A percentile compares a stretch with the other conserved stretches of the same genome.
These are phyloP conservation scores for Paracentrotus lividus DNA, from an alignment of 53 echinoderm and acorn worm genomes.

Conservation along the genomic window DNA sequence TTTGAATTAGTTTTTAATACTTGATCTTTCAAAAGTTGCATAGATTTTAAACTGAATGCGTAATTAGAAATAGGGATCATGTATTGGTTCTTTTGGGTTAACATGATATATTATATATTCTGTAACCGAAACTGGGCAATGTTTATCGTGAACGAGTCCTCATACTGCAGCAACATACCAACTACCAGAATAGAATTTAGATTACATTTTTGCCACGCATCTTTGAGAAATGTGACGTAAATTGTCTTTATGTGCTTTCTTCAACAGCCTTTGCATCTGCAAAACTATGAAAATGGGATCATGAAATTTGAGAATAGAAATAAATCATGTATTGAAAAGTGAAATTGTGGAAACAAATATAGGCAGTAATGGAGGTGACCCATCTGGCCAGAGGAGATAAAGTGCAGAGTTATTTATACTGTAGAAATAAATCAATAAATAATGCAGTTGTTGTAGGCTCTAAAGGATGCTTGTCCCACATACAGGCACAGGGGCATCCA, in stretches of 20 bases:
- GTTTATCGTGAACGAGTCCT: too few relatives aligned
- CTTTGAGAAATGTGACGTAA: neutral
- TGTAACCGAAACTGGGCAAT: too few relatives aligned
- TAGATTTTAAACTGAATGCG: neutral
- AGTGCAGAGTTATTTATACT: conserved; percentile 60
- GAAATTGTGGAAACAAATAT: conserved; percentile 30
- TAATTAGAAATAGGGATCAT: too few relatives aligned
- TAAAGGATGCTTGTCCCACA: conserved; percentile 25
- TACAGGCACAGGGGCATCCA: neutral
- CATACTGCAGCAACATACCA: neutral
- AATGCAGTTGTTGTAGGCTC: conserved; percentile 43
- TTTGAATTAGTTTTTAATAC: neutral
- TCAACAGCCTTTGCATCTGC: neutral
- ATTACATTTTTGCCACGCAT: neutral
- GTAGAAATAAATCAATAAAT: conserved; percentile 60
- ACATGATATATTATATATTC: too few relatives aligned
- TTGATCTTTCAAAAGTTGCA: neutral
- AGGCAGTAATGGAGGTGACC: conserved; percentile 46
- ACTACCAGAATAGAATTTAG: neutral
- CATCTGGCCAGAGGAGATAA: conserved; percentile 5
- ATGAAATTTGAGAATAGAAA: neutral
- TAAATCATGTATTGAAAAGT: conserved; percentile 21
- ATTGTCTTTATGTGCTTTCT: conserved; percentile 18
- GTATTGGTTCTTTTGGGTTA: too few relatives aligned
- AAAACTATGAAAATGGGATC: conserved; percentile 9